A percentile compares a stretch with the other conserved stretches of the same genome.
Conservation (phyloP, 2,113 vertebrate genomes). For the Chiloscyllium plagiosum region DNA sequence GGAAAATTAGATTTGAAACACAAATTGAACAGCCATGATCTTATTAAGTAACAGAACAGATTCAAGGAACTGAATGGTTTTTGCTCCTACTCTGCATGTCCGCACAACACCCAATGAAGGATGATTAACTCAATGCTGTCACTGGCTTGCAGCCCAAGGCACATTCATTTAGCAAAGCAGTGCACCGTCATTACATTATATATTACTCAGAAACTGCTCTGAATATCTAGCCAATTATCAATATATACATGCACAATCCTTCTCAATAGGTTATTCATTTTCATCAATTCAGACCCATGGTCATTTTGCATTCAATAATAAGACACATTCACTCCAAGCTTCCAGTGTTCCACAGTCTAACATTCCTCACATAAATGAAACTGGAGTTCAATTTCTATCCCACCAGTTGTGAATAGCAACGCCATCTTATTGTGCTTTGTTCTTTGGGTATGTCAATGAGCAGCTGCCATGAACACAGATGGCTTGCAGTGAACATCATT, state of each 20-base stretch:
- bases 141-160: too few relatives aligned
- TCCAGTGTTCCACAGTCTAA: not conserved
- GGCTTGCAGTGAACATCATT: not conserved
- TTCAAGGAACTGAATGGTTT: too few relatives aligned
- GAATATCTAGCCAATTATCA: not conserved
- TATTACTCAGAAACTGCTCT: too few relatives aligned
- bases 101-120: not conserved
- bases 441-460: not conserved
- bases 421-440: not conserved
- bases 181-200: not conserved
- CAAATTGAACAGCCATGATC: too few relatives aligned
- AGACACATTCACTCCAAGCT: too few relatives aligned
- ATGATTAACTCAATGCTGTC: not conserved
- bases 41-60: too few relatives aligned
- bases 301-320: not conserved
- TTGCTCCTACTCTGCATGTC: not conserved
- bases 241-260: not conserved
- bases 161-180: not conserved
- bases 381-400: not conserved
- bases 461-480: not conserved
- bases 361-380: not conserved
- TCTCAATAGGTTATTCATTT: not conserved
- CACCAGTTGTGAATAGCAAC: not conserved
- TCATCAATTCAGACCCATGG: not conserved
- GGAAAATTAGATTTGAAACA: too few relatives aligned